Evolutionary conservation across 2,888 invertebrate species (phyloP).

Genomic region (Erebia palarica): DNA sequence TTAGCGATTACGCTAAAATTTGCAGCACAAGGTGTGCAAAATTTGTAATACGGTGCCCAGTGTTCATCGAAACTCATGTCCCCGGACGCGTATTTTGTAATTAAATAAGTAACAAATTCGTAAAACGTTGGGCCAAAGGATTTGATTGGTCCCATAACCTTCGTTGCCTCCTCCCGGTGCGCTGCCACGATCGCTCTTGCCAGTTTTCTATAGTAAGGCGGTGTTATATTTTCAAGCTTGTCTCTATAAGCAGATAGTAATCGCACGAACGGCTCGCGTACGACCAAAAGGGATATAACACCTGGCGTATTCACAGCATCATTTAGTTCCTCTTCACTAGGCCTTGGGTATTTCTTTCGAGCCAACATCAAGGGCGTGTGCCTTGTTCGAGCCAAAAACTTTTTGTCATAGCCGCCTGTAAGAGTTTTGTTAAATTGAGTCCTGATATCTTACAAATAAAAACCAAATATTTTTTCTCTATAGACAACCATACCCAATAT

Average conservation of each 20-base stretch:
- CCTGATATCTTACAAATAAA: not conserved
- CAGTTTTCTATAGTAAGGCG: slow-evolving; percentile 86
- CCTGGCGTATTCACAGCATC: slow-evolving; percentile 83
- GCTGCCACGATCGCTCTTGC: slow-evolving; percentile 85
- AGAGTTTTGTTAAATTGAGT: not conserved
- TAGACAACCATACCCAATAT: slow-evolving; percentile 78
- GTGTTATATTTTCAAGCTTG: slow-evolving; percentile 87
- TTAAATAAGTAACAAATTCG: slow-evolving; percentile 87
- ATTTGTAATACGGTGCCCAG: slow-evolving; percentile 85
- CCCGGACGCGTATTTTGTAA: slow-evolving; percentile 81
- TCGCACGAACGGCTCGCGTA: slow-evolving; percentile 88
- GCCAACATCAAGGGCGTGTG: slow-evolving; percentile 86
- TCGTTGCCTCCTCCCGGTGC: slow-evolving; percentile 73
- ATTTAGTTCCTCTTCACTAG: slow-evolving; percentile 83
- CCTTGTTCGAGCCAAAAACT: slow-evolving; percentile 81
- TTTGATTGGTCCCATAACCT: slow-evolving; percentile 61
- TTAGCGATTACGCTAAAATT: slow-evolving; percentile 85
- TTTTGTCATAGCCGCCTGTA: slow-evolving; percentile 83
- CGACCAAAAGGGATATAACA: slow-evolving; percentile 86
- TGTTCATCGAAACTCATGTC: slow-evolving; percentile 83
- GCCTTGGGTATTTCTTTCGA: slow-evolving; percentile 86
- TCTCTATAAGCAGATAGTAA: slow-evolving; percentile 88
- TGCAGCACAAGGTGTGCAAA: slow-evolving; percentile 85
- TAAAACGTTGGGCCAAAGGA: slow-evolving; percentile 84
- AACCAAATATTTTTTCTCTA: not conserved